Evolutionary conservation across 2,113 vertebrate species (phyloP), one percentile per base, ranked within the genome.

Genomic region (Poeciliopsis occidentalis): DNA sequence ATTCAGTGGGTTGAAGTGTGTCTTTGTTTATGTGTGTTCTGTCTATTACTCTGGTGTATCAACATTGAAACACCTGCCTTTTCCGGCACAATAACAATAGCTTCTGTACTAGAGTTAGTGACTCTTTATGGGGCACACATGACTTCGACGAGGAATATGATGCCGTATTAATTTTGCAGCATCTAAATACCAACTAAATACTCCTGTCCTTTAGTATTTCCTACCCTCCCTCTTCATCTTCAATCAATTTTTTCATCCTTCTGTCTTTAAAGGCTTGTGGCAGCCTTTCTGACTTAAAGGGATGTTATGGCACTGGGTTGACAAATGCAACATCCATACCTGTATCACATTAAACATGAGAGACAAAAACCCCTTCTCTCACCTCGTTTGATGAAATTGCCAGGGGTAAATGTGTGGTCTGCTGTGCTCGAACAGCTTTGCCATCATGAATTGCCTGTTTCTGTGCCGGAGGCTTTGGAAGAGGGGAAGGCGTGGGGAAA

Each of bases 331-430:
- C 83, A 86, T 76, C 76, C 83, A 78, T 75, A 90, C 87, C 80
- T 87, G 88, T 85, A 86, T 90, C 82, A 85, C 82, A 89, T 90
- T 83, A 89, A 85, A 89, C 77, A 70, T 67, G 82, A 83, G 77
- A 84, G 68, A 32, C 62, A 78, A 66, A 74, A 80, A 80, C 44
- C 15, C 44, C 4, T 17, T 67, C 84, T 75, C 71, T 87, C 88
- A 75, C 87, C 84, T 84, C 78, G 87, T 86, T 89, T 75, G 78
- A 84, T 68, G 80, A 83, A 86, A 88, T 76, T 82, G 81, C 80
- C 68, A 37, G 26, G 85, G 82, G 83, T 89, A 71, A 88, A 86
- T 77, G 71, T 87, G 83, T 79, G 80, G 76, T 80, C 83, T 81
- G 69, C 79, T 85, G 83, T 86, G 76, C 83, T 89, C 82, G 75